phyloP scores from a whole-genome alignment of 1,140 invertebrate species.

The Cecropterus lyciades region DNA sequence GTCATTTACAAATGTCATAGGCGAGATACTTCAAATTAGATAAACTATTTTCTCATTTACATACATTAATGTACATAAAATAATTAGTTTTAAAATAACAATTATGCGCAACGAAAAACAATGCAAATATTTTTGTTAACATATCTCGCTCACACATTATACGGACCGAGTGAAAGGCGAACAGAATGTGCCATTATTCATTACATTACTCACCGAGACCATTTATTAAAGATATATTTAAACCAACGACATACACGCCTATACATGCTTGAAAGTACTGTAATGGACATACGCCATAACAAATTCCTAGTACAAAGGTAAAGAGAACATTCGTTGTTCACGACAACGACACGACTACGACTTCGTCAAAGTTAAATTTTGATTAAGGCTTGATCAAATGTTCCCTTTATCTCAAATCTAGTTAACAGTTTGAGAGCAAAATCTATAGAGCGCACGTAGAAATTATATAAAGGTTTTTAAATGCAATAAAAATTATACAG shows the following conservation, averaged over 20 bases:
- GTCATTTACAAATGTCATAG: no score
- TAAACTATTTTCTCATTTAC: no score
- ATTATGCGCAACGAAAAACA: no score
- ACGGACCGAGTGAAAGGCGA: no score
- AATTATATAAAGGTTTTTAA: not conserved
- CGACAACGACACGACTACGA: conserved; percentile 20
- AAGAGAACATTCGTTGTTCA: conserved; percentile 19
- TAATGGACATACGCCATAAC: conserved; percentile 1
- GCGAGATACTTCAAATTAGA: no score
- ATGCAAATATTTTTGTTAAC: no score
- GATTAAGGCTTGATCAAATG: conserved; percentile 5
- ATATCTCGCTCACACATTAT: no score
- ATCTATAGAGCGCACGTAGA: conserved; percentile 4
- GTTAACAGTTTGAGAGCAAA: not conserved
- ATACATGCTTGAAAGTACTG: not conserved
- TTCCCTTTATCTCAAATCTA: conserved; percentile 22
- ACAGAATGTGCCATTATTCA: no score
- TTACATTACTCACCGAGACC: no score
- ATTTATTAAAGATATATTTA: not conserved
- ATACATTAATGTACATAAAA: no score
- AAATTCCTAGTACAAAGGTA: conserved; percentile 1
- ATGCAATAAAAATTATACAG: no score
- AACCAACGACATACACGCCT: conserved; percentile 12
- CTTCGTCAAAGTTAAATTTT: not conserved
- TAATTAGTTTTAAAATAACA: no score